Conservation (phyloP, 2,888 invertebrate species). For the Vannuccia rotundouncinata region DNA sequence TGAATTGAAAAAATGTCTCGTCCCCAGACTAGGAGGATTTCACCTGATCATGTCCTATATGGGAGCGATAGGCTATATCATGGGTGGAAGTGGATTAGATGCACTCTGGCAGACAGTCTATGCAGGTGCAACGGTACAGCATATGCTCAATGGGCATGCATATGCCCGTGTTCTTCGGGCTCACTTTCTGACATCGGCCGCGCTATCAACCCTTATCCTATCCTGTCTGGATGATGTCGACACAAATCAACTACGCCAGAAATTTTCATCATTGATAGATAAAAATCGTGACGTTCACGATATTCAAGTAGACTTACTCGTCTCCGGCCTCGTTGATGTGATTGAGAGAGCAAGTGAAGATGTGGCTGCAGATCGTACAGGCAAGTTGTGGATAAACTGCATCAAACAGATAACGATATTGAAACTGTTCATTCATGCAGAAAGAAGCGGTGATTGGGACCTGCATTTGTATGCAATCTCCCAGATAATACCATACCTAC, state of each 20-base stretch:
- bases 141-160: slow-evolving; percentile 42
- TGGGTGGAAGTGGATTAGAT: slow-evolving; percentile 42
- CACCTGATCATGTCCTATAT: slow-evolving; percentile 42
- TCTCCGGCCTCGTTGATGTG: slow-evolving; percentile 5
- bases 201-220: slow-evolving; percentile 16
- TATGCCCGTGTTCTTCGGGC: slow-evolving; percentile 41
- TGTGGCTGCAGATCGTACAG: slow-evolving; percentile 14
- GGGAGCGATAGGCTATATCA: slow-evolving; percentile 41
- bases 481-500: slow-evolving; percentile 22
- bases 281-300: slow-evolving; percentile 11
- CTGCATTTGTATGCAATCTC: slow-evolving; percentile 15
- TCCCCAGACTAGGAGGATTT: slow-evolving; percentile 42
- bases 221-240: slow-evolving; percentile 17
- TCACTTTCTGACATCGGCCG: slow-evolving; percentile 39
- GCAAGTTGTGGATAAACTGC: slow-evolving; percentile 23
- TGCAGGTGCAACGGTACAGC: slow-evolving; percentile 37
- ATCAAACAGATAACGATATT: slow-evolving; percentile 18
- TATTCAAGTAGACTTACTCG: slow-evolving; percentile 23
- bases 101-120: slow-evolving; percentile 41
- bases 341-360: slow-evolving; percentile 7
- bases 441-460: slow-evolving; percentile 15
- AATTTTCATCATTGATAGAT: slow-evolving; percentile 23
- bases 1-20: slow-evolving; percentile 42
- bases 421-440: slow-evolving; percentile 23
- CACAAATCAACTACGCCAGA: background rate